A percentile compares a stretch with the other conserved stretches of the same genome.
Conservation (phyloP, 92 coral and sea anemone species). For the Muricea muricata region DNA sequence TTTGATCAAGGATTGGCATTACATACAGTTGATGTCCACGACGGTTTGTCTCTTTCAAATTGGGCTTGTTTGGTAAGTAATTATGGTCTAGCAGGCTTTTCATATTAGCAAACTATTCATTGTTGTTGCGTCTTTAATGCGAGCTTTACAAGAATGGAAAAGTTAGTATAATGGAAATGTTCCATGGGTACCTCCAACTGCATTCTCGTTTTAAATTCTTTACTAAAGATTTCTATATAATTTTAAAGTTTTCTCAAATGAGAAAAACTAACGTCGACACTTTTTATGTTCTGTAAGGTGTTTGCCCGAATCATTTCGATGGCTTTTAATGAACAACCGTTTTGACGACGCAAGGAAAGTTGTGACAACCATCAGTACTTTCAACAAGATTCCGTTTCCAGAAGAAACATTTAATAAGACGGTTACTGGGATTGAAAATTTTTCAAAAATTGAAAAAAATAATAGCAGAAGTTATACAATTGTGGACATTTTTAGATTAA, state of each 20-base stretch:
- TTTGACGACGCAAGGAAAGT: constrained; percentile 25
- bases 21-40: constrained; percentile 21
- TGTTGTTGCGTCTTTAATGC: too few relatives aligned
- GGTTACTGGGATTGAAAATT: neutral
- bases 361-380: neutral
- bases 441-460: neutral
- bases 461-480: neutral
- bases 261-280: too few relatives aligned
- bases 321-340: constrained; percentile 29
- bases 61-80: constrained; percentile 28
- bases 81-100: too few relatives aligned
- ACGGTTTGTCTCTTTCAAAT: neutral
- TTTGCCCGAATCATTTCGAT: constrained; percentile 27
- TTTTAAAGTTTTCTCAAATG: neutral
- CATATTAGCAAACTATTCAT: neutral
- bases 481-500: neutral
- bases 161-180: too few relatives aligned
- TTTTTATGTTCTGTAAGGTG: too few relatives aligned
- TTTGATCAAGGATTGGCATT: constrained; percentile 32
- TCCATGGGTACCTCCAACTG: too few relatives aligned
- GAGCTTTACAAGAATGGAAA: too few relatives aligned
- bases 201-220: too few relatives aligned
- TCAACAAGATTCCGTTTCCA: constrained; percentile 26
- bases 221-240: neutral
- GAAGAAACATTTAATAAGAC: constrained; percentile 5